Percentiles rank a stretch among this genome's conserved stretches.
Evolutionary conservation across 2,113 vertebrate genomes (phyloP).

Genomic region (Apistogramma diplotaenia): DNA sequence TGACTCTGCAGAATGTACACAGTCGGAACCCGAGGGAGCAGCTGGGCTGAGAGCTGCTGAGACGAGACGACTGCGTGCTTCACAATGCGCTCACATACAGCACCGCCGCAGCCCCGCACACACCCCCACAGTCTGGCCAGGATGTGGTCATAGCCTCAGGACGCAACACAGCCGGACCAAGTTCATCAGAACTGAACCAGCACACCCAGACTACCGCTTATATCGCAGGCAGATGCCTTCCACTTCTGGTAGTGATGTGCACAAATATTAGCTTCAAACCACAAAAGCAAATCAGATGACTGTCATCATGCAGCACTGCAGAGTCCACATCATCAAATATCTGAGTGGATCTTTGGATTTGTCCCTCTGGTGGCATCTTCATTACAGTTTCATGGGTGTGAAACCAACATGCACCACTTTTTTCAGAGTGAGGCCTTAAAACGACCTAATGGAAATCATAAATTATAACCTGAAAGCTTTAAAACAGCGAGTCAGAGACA

Average conservation of each 20-base stretch:
- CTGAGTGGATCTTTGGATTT: not conserved
- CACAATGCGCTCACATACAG: not conserved
- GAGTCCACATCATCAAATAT: not conserved
- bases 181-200: not conserved
- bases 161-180: too few relatives aligned
- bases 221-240: not conserved
- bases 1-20: conserved; percentile 38
- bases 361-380: not conserved
- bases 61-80: not conserved
- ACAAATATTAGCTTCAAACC: too few relatives aligned
- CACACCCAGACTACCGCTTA: not conserved
- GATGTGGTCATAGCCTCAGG: too few relatives aligned
- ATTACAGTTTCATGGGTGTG: too few relatives aligned
- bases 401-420: not conserved
- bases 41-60: conserved; percentile 11
- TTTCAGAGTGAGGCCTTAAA: too few relatives aligned
- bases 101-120: rapidly evolving
- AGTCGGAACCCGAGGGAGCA: not conserved
- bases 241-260: too few relatives aligned
- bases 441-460: too few relatives aligned
- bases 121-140: too few relatives aligned
- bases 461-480: too few relatives aligned
- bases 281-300: too few relatives aligned
- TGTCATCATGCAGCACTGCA: not conserved
- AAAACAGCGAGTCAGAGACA: too few relatives aligned